Evolutionary conservation across 2,113 vertebrate species (phyloP).

Genomic region (Epinephelus lanceolatus): DNA sequence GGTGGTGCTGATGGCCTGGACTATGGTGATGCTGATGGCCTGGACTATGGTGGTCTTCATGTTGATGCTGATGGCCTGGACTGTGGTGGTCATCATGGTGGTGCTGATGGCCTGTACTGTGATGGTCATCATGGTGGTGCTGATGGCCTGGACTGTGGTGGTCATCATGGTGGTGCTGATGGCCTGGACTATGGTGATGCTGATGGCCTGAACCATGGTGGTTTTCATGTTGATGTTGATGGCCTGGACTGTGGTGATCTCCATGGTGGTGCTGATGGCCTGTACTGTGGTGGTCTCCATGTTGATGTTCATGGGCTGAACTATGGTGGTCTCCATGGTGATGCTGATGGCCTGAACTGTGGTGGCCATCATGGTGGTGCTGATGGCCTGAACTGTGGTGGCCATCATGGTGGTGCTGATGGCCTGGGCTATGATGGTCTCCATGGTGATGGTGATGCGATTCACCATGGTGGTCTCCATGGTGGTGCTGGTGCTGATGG

Average conservation of each 20-base stretch:
- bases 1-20: background rate
- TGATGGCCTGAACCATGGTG: background rate
- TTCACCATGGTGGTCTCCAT: constrained; percentile 11
- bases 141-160: constrained; percentile 2
- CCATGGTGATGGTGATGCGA: constrained; percentile 1
- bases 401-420: constrained; percentile 19
- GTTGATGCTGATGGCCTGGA: background rate
- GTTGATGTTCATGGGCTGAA: background rate
- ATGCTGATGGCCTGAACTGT: background rate
- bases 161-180: constrained; percentile 19
- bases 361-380: constrained; percentile 21
- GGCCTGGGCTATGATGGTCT: background rate
- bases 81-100: too few relatives aligned
- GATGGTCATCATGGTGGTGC: constrained; percentile 2
- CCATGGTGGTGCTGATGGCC: background rate
- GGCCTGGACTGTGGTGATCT: too few relatives aligned
- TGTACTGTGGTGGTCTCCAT: background rate
- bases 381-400: background rate
- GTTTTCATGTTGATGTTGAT: background rate
- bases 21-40: constrained; percentile 7
- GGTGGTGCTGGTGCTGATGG: constrained; percentile 9
- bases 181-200: constrained; percentile 20
- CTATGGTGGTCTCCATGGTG: background rate
- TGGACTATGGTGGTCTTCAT: constrained; percentile 13
- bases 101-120: background rate